phyloP scores from a whole-genome alignment of 2,888 invertebrate genomes.

The Drosophila peninsularis region DNA sequence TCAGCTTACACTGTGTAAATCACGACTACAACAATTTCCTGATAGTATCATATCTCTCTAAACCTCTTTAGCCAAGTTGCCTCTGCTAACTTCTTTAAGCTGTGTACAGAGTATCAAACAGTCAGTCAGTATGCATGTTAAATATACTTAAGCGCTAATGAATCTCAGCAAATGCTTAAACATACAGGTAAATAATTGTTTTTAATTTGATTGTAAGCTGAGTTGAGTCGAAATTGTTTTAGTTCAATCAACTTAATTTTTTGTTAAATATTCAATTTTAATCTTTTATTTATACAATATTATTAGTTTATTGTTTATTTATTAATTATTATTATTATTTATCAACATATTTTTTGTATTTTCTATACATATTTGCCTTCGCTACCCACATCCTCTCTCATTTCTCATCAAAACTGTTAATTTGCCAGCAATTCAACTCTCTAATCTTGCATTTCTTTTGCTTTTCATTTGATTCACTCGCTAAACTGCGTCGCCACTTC shows the following conservation, averaged over 20 bases:
- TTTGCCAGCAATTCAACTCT: slow-evolving; percentile 29
- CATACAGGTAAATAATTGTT: background rate
- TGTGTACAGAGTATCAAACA: background rate
- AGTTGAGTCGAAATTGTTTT: background rate
- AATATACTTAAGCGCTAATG: background rate
- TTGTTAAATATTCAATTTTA: background rate
- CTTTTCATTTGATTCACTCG: slow-evolving; percentile 20
- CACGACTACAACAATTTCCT: too few relatives aligned
- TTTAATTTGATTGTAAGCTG: background rate
- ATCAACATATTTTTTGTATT: background rate
- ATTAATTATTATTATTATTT: background rate
- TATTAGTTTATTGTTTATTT: background rate
- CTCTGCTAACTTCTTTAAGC: background rate
- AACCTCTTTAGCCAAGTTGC: too few relatives aligned
- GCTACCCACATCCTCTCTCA: background rate
- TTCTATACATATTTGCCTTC: background rate
- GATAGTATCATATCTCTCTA: too few relatives aligned
- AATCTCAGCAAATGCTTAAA: background rate
- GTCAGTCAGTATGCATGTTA: background rate
- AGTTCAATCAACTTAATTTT: background rate
- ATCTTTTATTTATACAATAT: background rate
- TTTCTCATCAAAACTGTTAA: slow-evolving; percentile 12
- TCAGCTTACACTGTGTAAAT: too few relatives aligned
- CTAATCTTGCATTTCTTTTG: slow-evolving; percentile 39
- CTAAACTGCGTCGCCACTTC: slow-evolving; percentile 21